A percentile compares a stretch with the other conserved stretches of the same genome.
Conservation (phyloP, 2,797 vertebrate species). For the Perdix hodgsoniae region DNA sequence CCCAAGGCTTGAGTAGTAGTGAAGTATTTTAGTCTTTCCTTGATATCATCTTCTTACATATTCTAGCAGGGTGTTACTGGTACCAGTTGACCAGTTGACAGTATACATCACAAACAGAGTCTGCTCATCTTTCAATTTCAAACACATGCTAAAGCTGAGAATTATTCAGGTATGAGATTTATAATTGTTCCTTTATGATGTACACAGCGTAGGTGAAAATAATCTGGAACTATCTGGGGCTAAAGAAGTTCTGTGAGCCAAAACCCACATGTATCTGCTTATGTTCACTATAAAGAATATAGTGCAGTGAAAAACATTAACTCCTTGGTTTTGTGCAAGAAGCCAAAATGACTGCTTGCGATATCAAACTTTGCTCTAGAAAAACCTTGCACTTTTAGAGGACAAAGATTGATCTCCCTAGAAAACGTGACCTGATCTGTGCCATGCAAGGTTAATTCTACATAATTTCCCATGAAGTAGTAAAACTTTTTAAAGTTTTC, state of each 20-base stretch:
- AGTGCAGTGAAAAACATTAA: not conserved
- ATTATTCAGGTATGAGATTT: not conserved
- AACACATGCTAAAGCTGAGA: not conserved
- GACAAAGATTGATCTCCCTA: not conserved
- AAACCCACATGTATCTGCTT: not conserved
- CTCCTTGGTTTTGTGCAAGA: not conserved
- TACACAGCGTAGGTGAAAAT: not conserved
- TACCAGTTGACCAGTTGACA: not conserved
- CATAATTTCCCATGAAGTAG: not conserved
- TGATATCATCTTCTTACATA: not conserved
- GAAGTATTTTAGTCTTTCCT: not conserved
- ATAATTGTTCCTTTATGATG: not conserved
- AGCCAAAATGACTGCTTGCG: not conserved
- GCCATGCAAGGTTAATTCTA: too few species aligned
- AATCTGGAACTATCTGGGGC: not conserved
- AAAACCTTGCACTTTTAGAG: not conserved
- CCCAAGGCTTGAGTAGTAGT: not conserved
- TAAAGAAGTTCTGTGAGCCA: not conserved
- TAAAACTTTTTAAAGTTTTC: not conserved
- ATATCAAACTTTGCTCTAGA: not conserved
- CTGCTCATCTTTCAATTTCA: not conserved
- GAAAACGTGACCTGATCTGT: not conserved
- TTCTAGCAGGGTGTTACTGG: not conserved
- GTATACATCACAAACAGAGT: not conserved
- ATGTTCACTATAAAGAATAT: not conserved